Evolutionary conservation across 1,140 invertebrate species (phyloP).

Genomic region (Aphelinus atriplicis): DNA sequence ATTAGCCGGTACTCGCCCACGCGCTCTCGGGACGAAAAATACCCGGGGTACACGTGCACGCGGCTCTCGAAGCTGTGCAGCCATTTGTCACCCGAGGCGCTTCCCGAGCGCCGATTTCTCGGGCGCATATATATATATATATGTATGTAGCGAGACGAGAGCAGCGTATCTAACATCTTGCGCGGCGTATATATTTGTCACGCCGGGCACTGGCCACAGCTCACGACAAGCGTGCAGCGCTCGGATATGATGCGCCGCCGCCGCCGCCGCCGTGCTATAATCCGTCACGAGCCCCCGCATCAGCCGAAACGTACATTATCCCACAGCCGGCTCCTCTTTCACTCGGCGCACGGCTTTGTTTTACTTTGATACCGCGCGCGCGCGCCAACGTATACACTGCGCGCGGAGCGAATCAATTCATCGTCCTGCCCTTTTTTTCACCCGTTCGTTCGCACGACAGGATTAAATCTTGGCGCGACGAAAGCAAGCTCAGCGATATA

Average conservation of each 20-base stretch:
- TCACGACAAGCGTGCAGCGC: not conserved
- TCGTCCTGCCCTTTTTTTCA: too few relatives aligned
- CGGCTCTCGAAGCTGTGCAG: not conserved
- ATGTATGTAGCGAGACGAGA: too few relatives aligned
- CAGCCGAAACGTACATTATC: not conserved
- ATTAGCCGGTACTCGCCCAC: constrained; percentile 23
- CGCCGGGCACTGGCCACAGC: not conserved
- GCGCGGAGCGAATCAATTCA: too few relatives aligned
- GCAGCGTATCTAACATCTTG: constrained; percentile 1
- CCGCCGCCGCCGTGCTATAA: not conserved
- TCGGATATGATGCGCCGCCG: too few relatives aligned
- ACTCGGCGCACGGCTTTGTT: not conserved
- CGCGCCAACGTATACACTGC: too few relatives aligned
- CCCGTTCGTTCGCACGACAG: too few relatives aligned
- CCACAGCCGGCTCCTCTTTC: not conserved
- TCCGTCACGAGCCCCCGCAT: not conserved
- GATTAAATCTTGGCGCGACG: too few relatives aligned
- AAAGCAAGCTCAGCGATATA: too few relatives aligned
- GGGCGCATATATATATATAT: not conserved
- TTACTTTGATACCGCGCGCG: not conserved
- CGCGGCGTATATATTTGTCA: constrained; percentile 9
- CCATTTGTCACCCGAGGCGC: constrained; percentile 23
- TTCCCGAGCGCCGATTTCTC: not conserved
- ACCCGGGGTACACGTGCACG: too few relatives aligned
- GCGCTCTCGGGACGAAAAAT: not conserved